These are phyloP conservation scores for Tylochromis polylepis DNA, from an alignment of 2,113 vertebrate species.

Conservation along the genomic window DNA sequence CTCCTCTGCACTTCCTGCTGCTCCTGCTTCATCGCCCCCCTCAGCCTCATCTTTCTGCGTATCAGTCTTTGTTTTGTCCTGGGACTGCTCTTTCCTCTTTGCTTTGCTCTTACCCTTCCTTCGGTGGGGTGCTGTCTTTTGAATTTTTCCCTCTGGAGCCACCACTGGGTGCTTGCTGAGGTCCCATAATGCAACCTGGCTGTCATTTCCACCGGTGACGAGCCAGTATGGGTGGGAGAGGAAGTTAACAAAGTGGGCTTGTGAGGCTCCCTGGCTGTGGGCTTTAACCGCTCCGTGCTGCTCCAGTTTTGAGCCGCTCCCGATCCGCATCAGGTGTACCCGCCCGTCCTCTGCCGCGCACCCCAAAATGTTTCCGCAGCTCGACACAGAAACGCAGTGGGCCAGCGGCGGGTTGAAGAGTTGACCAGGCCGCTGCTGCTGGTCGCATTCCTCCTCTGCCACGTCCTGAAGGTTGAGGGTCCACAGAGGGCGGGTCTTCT, in stretches of 20 bases:
- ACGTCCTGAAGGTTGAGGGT: constrained; percentile 82
- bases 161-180: constrained; percentile 70
- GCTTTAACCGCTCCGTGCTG: constrained; percentile 76
- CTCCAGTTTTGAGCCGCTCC: constrained; percentile 79
- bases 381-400: constrained; percentile 83
- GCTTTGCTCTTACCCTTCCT: constrained; percentile 71
- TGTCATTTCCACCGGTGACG: constrained; percentile 88
- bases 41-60: neutral
- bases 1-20: neutral
- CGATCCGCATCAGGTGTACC: constrained; percentile 82
- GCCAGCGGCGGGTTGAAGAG: constrained; percentile 89
- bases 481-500: constrained; percentile 90
- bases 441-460: constrained; percentile 63
- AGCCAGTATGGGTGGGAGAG: constrained; percentile 81
- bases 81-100: constrained; percentile 52
- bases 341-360: constrained; percentile 91
- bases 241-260: constrained; percentile 81
- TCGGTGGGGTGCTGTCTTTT: constrained; percentile 49
- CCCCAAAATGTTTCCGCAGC: constrained; percentile 82
- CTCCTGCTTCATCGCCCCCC: constrained; percentile 7
- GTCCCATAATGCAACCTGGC: constrained; percentile 87
- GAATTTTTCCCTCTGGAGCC: constrained; percentile 58
- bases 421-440: constrained; percentile 70
- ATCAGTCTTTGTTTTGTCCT: neutral
- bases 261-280: constrained; percentile 84